These are phyloP conservation scores for Aleiodes sp. DNA, from an alignment of 1,140 invertebrate species.

Conservation along the genomic window DNA sequence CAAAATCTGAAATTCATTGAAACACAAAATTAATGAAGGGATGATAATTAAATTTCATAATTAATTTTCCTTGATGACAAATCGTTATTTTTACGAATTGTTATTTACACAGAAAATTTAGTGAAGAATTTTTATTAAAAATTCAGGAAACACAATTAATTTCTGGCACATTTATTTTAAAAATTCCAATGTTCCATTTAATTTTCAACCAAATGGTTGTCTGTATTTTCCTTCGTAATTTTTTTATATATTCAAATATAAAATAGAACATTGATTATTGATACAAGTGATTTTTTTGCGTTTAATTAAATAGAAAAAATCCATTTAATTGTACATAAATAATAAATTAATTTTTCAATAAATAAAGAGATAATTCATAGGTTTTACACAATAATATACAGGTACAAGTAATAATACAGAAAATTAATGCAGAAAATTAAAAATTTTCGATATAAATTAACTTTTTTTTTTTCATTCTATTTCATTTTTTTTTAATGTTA, in stretches of 20 bases:
- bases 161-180: constrained; percentile 4
- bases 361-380: too few relatives aligned
- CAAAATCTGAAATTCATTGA: too few relatives aligned
- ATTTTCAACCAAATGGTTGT: neutral
- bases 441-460: too few relatives aligned
- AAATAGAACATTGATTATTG: neutral
- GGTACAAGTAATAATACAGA: too few relatives aligned
- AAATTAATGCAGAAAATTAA: too few relatives aligned
- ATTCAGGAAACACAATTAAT: neutral
- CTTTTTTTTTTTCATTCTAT: too few relatives aligned
- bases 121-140: constrained; percentile 1
- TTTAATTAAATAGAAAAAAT: neutral
- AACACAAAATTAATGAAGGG: constrained; percentile 23
- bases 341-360: too few relatives aligned
- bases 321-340: neutral
- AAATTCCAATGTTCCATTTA: neutral
- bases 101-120: neutral
- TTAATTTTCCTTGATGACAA: too few relatives aligned
- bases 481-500: neutral
- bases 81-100: constrained; percentile 31
- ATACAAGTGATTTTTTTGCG: neutral
- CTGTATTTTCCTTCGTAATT: too few relatives aligned
- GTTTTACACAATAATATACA: too few relatives aligned
- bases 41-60: constrained; percentile 28
- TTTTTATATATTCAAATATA: constrained; percentile 6